A percentile compares a stretch with the other conserved stretches of the same genome.
Conservation (phyloP, 1,140 invertebrate species). For the Meteorus sp. region DNA sequence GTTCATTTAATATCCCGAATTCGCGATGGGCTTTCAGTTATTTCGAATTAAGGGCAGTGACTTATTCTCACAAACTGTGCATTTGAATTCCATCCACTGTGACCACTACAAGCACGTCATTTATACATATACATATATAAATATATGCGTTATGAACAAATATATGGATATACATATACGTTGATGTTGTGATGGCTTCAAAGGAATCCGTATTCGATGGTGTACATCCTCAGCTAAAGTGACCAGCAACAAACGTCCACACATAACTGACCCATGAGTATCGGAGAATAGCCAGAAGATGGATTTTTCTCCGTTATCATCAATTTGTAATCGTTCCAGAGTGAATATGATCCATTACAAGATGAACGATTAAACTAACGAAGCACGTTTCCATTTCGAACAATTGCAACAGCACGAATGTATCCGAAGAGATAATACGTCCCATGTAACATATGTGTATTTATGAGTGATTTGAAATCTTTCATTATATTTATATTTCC, state of each 20-base stretch:
- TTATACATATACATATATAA: no score
- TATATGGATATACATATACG: no score
- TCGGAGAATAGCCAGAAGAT: constrained; percentile 14
- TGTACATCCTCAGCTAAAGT: background rate
- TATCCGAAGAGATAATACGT: constrained; percentile 44
- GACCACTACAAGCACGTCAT: no score
- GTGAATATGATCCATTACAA: constrained; percentile 6
- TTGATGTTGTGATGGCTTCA: no score
- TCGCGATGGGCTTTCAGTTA: constrained; percentile 3
- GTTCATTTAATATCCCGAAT: background rate
- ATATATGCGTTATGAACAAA: no score
- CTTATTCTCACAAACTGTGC: constrained; percentile 20
- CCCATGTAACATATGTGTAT: constrained; percentile 41
- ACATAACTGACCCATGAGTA: no score
- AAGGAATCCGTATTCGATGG: no score
- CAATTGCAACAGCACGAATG: constrained; percentile 30
- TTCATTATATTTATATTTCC: constrained; percentile 36
- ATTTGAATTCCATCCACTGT: constrained; percentile 8
- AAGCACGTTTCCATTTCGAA: constrained; percentile 22
- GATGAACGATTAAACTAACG: constrained; percentile 27
- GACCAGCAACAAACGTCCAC: background rate
- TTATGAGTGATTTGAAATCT: constrained; percentile 27
- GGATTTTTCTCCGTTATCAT: no score
- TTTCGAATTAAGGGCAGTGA: constrained; percentile 26
- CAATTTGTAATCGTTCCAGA: background rate